These are phyloP conservation scores for Nephrotoma flavescens DNA, from an alignment of 2,888 invertebrate species.

Conservation along the genomic window DNA sequence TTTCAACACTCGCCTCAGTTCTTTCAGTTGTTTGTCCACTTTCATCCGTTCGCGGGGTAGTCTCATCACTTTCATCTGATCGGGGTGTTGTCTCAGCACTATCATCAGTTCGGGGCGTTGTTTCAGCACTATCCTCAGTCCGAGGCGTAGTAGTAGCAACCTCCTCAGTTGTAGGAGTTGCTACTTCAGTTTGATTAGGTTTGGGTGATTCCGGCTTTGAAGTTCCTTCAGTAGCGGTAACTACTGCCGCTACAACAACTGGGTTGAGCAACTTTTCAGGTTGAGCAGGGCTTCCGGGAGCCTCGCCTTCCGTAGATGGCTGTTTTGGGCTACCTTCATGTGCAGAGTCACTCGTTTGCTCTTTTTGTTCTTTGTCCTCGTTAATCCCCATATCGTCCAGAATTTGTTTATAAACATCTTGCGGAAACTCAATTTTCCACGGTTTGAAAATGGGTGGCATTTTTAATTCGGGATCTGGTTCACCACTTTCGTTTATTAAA, in stretches of 20 bases:
- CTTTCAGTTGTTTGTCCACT: not conserved
- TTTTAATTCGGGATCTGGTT: constrained; percentile 17
- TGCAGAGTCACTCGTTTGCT: not conserved
- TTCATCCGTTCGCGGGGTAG: not conserved
- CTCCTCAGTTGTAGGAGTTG: too few relatives aligned
- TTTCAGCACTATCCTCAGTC: constrained; percentile 15
- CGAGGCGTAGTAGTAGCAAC: constrained; percentile 4
- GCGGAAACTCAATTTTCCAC: constrained; percentile 16
- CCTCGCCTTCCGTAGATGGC: too few relatives aligned
- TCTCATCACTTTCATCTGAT: too few relatives aligned
- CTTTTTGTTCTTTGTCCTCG: constrained; percentile 8
- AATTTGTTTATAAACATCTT: not conserved
- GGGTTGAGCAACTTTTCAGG: not conserved
- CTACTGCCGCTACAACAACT: constrained; percentile 9
- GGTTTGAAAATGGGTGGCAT: constrained; percentile 22
- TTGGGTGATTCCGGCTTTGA: constrained; percentile 13
- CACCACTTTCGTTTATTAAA: constrained; percentile 18
- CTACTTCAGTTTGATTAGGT: too few relatives aligned
- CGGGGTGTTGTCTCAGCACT: not conserved
- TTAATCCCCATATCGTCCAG: not conserved
- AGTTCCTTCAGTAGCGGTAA: constrained; percentile 12
- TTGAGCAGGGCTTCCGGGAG: too few relatives aligned
- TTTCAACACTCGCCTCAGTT: not conserved
- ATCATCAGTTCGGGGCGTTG: not conserved
- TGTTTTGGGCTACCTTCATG: too few relatives aligned